Evolutionary conservation across 2,888 invertebrate genomes (phyloP), one percentile per base, ranked within the genome.

Genomic region (Phengaris alcon): DNA sequence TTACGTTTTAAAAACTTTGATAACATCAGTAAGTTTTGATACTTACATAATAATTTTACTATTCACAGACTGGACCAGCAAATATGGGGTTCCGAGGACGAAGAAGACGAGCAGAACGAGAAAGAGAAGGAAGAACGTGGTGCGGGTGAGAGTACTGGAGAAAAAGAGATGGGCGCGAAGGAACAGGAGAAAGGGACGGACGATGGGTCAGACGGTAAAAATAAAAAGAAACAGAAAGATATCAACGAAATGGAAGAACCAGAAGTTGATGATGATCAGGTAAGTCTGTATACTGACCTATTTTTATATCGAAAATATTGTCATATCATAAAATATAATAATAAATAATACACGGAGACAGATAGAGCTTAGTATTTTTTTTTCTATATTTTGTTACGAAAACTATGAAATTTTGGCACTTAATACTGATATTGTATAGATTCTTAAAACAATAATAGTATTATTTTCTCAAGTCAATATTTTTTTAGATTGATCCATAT

Each of bases 81-180:
- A 92, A 96, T 97, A 81, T 97, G 97, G 97, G 96, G 96, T 6
- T 97, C 97, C 6, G 98, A 98, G 83, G 96, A 97, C 64, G 97
- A 97, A 81, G 95, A 96, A 75, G 95, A 96, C 4, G 94, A 95
- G 35, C 90, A 94, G 73, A 81, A 83, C 5, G 88, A 94, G 81
- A 92, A 94, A 80, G 94, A 95, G 12, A 94, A 96, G 78, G 95
- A 96, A 78, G 94, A 95, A 79, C 93, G 94, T 77, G 95, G 95
- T 74, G 90, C 87, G 80, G 95, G 95, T n/a, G 95, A 95, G 82
- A 93, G 94, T 81, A 92, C 94, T 74, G 95, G 95, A 12, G 95
- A 96, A 79, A 95, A 96, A 84, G 96, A 97, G 85, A 93, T 97
- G 84, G 96, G 95, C 57, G 97, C 97, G 48, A 97, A 97, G 82